Evolutionary conservation across 2,888 invertebrate genomes (phyloP).

Genomic region (Luperina testacea): DNA sequence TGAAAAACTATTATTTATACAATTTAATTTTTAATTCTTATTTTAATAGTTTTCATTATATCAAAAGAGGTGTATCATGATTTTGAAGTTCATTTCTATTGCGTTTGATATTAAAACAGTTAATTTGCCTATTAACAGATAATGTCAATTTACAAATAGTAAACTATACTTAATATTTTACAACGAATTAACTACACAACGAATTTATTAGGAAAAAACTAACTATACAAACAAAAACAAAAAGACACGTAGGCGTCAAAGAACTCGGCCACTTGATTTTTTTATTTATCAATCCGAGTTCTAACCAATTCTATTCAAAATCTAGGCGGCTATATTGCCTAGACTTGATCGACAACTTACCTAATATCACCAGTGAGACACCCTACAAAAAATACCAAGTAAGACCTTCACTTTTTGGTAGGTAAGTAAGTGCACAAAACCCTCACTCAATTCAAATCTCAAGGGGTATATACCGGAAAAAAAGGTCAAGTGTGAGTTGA

Average conservation of each 20-base stretch:
- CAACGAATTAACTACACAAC: neutral
- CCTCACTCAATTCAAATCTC: neutral
- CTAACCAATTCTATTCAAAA: neutral
- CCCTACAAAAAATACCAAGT: neutral
- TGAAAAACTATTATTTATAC: neutral
- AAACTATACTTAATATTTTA: neutral
- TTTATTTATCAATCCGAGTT: neutral
- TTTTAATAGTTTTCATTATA: neutral
- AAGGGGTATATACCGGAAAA: constrained; percentile 2
- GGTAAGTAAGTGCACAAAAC: constrained; percentile 3
- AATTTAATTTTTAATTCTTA: too few species aligned
- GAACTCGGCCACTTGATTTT: neutral
- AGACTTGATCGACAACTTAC: neutral
- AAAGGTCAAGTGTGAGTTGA: too few species aligned
- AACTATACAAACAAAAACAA: neutral
- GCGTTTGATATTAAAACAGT: too few species aligned
- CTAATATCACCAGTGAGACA: neutral
- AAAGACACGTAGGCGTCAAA: neutral
- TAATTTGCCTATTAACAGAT: neutral
- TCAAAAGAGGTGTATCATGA: too few species aligned
- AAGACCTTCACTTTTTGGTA: neutral
- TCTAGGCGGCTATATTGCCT: neutral
- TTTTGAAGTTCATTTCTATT: neutral
- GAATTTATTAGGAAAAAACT: neutral
- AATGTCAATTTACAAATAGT: neutral